phyloP scores from a whole-genome alignment of 2,888 invertebrate species.

The Atethmia centrago region DNA sequence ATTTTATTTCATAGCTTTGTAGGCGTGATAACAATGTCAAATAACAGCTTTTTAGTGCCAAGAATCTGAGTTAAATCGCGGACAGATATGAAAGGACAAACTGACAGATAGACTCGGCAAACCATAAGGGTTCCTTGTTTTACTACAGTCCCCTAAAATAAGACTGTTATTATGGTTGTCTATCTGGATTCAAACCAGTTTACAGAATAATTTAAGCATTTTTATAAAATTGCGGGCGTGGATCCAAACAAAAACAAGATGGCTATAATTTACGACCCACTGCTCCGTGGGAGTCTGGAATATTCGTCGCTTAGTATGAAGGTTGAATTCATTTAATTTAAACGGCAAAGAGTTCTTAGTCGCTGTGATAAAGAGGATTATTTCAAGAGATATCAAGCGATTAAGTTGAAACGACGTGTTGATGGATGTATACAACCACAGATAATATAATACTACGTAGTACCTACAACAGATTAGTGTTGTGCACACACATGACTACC shows the following conservation, averaged over 20 bases:
- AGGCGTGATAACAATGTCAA: not conserved
- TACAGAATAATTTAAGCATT: constrained; percentile 50
- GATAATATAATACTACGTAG: constrained; percentile 2
- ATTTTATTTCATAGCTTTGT: not conserved
- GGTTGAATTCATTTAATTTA: constrained; percentile 38
- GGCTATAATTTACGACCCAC: constrained; percentile 63
- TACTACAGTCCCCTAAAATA: constrained; percentile 5
- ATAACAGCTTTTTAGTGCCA: not conserved
- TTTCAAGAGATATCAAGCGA: constrained; percentile 38
- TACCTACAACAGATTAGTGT: constrained; percentile 56
- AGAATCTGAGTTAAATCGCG: not conserved
- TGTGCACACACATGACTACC: constrained; percentile 78
- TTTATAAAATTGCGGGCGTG: constrained; percentile 63
- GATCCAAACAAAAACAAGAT: constrained; percentile 68
- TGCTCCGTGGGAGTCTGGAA: constrained; percentile 40
- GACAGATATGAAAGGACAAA: not conserved
- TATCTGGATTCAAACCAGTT: constrained; percentile 72
- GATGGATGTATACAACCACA: constrained; percentile 55
- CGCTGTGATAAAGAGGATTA: constrained; percentile 24
- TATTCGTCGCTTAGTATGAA: constrained; percentile 32
- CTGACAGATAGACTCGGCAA: not conserved
- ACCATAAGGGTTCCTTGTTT: not conserved
- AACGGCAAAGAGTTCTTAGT: constrained; percentile 15
- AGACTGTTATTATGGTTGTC: constrained; percentile 44
- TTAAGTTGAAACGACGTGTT: constrained; percentile 56